These are phyloP conservation scores for Zaprionus davidi DNA, from an alignment of 1,140 invertebrate genomes.

Conservation along the genomic window DNA sequence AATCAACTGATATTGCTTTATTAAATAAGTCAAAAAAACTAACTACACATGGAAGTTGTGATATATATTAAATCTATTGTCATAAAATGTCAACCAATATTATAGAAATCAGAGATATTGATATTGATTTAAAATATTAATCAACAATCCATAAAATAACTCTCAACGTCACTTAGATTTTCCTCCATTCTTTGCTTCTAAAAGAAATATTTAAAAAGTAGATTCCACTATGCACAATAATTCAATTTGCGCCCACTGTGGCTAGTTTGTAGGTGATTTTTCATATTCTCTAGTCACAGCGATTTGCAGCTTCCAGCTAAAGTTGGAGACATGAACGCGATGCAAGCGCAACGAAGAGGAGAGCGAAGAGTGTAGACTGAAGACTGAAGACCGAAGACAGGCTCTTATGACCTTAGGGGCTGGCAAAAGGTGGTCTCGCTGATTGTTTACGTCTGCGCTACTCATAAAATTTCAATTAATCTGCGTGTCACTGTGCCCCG, in stretches of 20 bases:
- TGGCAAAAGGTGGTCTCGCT: constrained; percentile 81
- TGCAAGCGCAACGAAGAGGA: not conserved
- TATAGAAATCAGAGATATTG: not conserved
- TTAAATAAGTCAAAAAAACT: not conserved
- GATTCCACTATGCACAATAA: not conserved
- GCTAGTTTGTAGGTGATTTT: constrained; percentile 54
- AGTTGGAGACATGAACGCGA: constrained; percentile 24
- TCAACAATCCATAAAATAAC: not conserved
- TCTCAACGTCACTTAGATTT: not conserved
- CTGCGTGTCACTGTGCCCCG: constrained; percentile 68
- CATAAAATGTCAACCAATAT: not conserved
- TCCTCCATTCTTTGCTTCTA: too few species aligned
- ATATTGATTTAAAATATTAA: not conserved
- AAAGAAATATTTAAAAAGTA: too few species aligned
- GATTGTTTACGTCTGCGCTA: constrained; percentile 81
- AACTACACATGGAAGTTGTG: not conserved
- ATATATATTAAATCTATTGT: not conserved
- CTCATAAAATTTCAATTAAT: constrained; percentile 83
- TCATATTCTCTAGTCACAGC: constrained; percentile 53
- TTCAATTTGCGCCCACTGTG: constrained; percentile 53
- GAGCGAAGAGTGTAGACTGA: constrained; percentile 23
- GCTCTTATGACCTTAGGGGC: constrained; percentile 77
- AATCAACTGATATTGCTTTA: not conserved
- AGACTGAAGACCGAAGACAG: constrained; percentile 46
- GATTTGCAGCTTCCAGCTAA: constrained; percentile 44